Conservation (phyloP, 2,888 invertebrate species). For the Epiblema foenella region DNA sequence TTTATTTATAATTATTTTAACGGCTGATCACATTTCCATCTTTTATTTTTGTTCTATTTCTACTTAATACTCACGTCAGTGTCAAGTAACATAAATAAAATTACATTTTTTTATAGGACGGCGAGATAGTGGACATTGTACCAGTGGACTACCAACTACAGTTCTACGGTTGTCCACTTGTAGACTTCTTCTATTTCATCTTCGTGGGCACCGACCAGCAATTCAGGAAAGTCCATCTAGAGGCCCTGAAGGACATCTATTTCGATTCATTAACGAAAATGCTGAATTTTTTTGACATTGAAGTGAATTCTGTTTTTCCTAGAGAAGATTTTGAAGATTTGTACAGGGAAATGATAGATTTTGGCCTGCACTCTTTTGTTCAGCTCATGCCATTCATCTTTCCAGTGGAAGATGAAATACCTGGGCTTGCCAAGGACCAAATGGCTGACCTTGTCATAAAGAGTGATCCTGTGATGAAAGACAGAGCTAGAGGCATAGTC, state of each 20-base stretch:
- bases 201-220: conserved; percentile 56
- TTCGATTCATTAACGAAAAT: conserved; percentile 54
- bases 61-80: too few species aligned
- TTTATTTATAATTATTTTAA: too few species aligned
- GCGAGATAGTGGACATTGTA: conserved; percentile 53
- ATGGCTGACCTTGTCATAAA: conserved; percentile 48
- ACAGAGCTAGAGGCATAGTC: conserved; percentile 55
- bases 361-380: conserved; percentile 56
- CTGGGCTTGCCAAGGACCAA: conserved; percentile 51
- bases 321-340: conserved; percentile 57
- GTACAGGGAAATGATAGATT: conserved; percentile 57
- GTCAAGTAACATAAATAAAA: too few species aligned
- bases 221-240: conserved; percentile 57
- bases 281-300: conserved; percentile 56
- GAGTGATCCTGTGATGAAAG: conserved; percentile 51
- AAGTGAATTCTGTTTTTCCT: conserved; percentile 56
- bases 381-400: conserved; percentile 58
- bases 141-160: conserved; percentile 62
- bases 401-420: conserved; percentile 53
- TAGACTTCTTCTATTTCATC: conserved; percentile 62
- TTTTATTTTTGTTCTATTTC: too few species aligned
- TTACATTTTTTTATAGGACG: conserved; percentile 3
- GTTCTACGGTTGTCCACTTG: conserved; percentile 57
- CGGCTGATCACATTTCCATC: too few species aligned
- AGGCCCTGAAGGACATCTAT: conserved; percentile 58